phyloP scores from a whole-genome alignment of 37 sponge, comb jelly and placozoan genomes.

The Theonella swinhoei region DNA sequence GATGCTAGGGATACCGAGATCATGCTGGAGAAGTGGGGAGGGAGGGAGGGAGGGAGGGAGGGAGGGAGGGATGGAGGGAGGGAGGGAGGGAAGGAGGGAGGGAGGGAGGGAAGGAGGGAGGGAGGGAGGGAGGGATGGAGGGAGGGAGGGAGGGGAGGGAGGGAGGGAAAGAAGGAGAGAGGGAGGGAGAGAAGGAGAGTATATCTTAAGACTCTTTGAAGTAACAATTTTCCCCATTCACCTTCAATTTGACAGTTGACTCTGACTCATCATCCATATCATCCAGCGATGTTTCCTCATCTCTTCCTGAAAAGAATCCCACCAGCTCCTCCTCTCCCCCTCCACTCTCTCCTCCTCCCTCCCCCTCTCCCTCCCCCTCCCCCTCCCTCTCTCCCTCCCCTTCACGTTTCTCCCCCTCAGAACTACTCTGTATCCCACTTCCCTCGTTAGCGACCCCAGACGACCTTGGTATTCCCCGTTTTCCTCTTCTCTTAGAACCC shows the following conservation, averaged over 20 bases:
- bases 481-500: not conserved
- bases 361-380: constrained; percentile 1
- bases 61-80: not conserved
- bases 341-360: constrained; percentile 33
- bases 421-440: not conserved
- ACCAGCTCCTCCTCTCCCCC: constrained; percentile 14
- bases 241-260: constrained; percentile 34
- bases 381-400: not conserved
- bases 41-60: constrained; percentile 2
- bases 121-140: too few relatives aligned
- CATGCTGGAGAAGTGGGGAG: constrained; percentile 45
- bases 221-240: too few relatives aligned
- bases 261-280: constrained; percentile 23
- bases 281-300: not conserved
- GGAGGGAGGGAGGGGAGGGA: too few relatives aligned
- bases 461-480: not conserved
- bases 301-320: not conserved
- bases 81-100: too few relatives aligned
- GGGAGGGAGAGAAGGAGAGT: not conserved
- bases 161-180: not conserved
- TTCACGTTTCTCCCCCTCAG: not conserved
- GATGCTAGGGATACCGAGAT: constrained; percentile 54
- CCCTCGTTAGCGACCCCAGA: not conserved
- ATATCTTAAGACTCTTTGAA: too few relatives aligned
- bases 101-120: not conserved